Evolutionary conservation across 1,140 invertebrate species (phyloP).

Genomic region (Plectus sambesii): DNA sequence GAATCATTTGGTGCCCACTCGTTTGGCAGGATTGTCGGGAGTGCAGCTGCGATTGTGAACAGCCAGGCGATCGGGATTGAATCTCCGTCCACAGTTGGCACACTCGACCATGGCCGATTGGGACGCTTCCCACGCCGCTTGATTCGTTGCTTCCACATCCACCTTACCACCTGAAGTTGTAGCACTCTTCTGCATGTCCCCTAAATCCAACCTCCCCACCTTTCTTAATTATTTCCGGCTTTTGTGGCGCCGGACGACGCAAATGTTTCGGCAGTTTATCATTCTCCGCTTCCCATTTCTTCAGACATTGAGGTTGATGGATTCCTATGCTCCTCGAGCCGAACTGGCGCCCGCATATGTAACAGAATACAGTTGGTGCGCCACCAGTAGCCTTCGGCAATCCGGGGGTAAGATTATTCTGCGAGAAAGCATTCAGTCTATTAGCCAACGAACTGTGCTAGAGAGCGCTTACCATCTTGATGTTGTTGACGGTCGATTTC

Average conservation of each 20-base stretch:
- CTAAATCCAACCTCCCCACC: slow-evolving; percentile 46
- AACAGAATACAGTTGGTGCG: slow-evolving; percentile 56
- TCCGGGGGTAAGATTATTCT: slow-evolving; percentile 26
- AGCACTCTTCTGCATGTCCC: slow-evolving; percentile 8
- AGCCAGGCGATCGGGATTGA: slow-evolving; percentile 57
- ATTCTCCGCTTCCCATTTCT: slow-evolving; percentile 63
- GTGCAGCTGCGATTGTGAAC: slow-evolving; percentile 59
- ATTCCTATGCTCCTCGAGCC: slow-evolving; percentile 60
- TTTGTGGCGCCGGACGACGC: slow-evolving; percentile 54
- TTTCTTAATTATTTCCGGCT: slow-evolving; percentile 54
- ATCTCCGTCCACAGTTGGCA: slow-evolving; percentile 58
- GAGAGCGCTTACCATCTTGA: too few species aligned
- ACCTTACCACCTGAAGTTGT: slow-evolving; percentile 44
- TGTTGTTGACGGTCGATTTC: too few species aligned
- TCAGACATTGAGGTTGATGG: slow-evolving; percentile 65
- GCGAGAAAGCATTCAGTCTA: too few species aligned
- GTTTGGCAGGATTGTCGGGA: slow-evolving; percentile 36
- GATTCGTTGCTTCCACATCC: slow-evolving; percentile 51
- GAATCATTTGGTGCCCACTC: too few species aligned
- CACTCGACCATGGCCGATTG: slow-evolving; percentile 57
- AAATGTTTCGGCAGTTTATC: slow-evolving; percentile 55
- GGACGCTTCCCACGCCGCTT: slow-evolving; percentile 55
- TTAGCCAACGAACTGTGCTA: too few species aligned
- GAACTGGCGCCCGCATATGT: slow-evolving; percentile 63
- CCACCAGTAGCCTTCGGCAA: slow-evolving; percentile 18